Conservation (phyloP, 2,888 invertebrate genomes). For the Microctonus hyperodae region DNA sequence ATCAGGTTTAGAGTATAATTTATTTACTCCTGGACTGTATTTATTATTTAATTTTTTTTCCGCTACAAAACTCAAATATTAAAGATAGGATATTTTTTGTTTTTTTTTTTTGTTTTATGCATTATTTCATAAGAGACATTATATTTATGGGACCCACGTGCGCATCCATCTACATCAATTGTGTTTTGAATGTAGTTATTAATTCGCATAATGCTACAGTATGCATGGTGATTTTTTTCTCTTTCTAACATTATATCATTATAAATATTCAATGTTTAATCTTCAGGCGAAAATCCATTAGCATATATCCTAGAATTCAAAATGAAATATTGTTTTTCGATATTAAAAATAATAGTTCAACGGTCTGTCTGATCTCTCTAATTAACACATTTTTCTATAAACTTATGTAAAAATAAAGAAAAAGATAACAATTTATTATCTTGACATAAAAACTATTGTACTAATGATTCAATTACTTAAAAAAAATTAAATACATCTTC, state of each 20-base stretch:
- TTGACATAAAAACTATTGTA: too few species aligned
- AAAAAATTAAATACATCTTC: too few species aligned
- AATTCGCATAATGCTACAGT: constrained; percentile 37
- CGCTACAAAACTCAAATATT: constrained; percentile 57
- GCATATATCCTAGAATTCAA: neutral
- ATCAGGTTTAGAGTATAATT: constrained; percentile 34
- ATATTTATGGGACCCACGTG: constrained; percentile 59
- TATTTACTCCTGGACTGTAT: constrained; percentile 41
- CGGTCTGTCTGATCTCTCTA: too few species aligned
- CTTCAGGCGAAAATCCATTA: neutral
- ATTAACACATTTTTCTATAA: neutral
- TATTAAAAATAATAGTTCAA: neutral
- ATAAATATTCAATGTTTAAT: constrained; percentile 17
- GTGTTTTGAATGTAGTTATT: constrained; percentile 42
- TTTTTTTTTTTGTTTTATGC: constrained; percentile 47
- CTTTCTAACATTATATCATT: constrained; percentile 33
- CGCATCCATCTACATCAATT: constrained; percentile 56
- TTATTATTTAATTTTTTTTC: constrained; percentile 42
- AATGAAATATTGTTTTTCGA: constrained; percentile 14
- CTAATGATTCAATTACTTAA: too few species aligned
- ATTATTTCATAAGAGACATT: constrained; percentile 59
- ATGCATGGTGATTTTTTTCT: constrained; percentile 40
- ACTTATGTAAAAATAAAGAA: too few species aligned
- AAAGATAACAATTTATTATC: too few species aligned
- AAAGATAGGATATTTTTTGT: constrained; percentile 52